Evolutionary conservation across 2,888 invertebrate genomes (phyloP).

Genomic region (Andrena haemorrhoa): DNA sequence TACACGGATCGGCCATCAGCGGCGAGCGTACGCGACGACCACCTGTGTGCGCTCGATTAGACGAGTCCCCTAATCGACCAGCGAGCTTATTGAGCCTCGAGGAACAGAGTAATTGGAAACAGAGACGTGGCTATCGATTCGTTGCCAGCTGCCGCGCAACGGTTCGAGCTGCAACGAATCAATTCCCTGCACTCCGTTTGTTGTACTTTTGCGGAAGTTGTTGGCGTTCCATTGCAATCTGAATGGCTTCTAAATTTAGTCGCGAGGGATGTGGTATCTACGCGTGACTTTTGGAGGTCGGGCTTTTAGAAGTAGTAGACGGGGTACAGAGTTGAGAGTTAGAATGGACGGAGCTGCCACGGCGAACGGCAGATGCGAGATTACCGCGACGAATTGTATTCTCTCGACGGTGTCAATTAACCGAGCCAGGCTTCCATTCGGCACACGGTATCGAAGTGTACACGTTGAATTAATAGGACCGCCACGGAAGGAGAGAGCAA

Average conservation of each 20-base stretch:
- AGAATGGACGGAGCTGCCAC: slow-evolving; percentile 20
- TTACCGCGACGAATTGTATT: slow-evolving; percentile 72
- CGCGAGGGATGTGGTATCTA: no score
- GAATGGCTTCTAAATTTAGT: no score
- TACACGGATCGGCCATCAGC: slow-evolving; percentile 54
- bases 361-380: slow-evolving; percentile 62
- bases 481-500: slow-evolving; percentile 22
- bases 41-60: slow-evolving; percentile 64
- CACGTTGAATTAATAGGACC: slow-evolving; percentile 51
- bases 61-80: slow-evolving; percentile 60
- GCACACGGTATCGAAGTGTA: slow-evolving; percentile 18
- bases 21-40: slow-evolving; percentile 28
- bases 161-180: background rate
- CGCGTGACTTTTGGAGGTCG: no score
- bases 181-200: background rate
- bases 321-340: background rate
- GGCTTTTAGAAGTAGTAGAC: no score
- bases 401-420: slow-evolving; percentile 69
- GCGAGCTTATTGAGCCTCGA: slow-evolving; percentile 56
- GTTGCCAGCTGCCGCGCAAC: background rate
- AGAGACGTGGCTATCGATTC: background rate
- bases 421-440: slow-evolving; percentile 45
- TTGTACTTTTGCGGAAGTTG: no score
- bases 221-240: no score
- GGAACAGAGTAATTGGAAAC: slow-evolving; percentile 25